Evolutionary conservation across 2,113 vertebrate genomes (phyloP), one percentile per base, ranked within the genome.

Genomic region (Gila orcuttii): DNA sequence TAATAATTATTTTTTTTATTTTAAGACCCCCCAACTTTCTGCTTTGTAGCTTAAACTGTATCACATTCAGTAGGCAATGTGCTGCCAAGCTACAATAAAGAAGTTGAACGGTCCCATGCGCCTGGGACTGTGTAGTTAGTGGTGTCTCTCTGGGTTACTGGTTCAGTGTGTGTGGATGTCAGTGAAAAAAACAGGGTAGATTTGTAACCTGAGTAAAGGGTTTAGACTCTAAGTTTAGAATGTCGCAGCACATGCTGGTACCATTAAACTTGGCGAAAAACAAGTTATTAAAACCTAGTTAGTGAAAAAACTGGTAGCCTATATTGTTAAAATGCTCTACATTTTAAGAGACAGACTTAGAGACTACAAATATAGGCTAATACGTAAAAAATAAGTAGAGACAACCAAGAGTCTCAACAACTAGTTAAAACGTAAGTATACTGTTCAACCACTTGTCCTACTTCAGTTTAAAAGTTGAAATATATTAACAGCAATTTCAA

Each of bases 171-270:
- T 77, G 68, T 77, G 87, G 17, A 55, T 87, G 86, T 89, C 85
- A 73, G 71, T 73, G 83, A 62, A 81, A 73, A 62, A 78, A 52
- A 73, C 74, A 36, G 69, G 50, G 86, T 83, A 71, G 57, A 80
- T 82, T 52, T 83, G 95, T 92, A 95, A 95, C 80, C 64, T 89
- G 94, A 95, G 93, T 88, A 84, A 17, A 62, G 74, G 87, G 45
- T 86, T 77, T 71, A 83, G 88, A 47, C 89, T 92, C 94, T 95
- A 95, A 93, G 89, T 95, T 94, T 95, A 95, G 95, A 92, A 89
- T 90, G 87, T 84, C 90, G 88, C 45, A 36, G 36, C 31, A 39
- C 81, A 69, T 52, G 50, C 66, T 71, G 66, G 31, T 71, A 45
- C 78, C 52, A 33, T 74, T 74, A 75, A 31, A 86, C 42, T 55